phyloP scores from a whole-genome alignment of 92 coral and sea anemone genomes.

The Paramuricea clavata region DNA sequence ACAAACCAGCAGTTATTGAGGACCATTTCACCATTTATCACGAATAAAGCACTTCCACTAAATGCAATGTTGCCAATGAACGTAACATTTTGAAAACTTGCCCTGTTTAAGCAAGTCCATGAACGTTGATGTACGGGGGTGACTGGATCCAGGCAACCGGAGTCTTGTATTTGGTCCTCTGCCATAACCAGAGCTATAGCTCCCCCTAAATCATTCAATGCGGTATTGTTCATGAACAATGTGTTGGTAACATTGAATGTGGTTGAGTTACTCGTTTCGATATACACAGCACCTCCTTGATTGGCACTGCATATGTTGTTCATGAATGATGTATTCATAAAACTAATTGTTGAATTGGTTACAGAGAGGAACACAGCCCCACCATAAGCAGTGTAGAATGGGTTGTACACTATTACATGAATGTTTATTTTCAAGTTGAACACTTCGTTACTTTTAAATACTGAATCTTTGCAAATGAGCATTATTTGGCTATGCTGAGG shows the following conservation, averaged over 20 bases:
- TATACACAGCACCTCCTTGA: slow-evolving; percentile 36
- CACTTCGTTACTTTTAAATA: background rate
- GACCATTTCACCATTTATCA: slow-evolving; percentile 61
- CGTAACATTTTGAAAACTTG: slow-evolving; percentile 47
- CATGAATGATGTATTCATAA: slow-evolving; percentile 8
- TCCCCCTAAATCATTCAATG: slow-evolving; percentile 35
- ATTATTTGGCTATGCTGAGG: background rate
- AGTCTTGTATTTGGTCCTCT: slow-evolving; percentile 20
- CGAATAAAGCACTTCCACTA: slow-evolving; percentile 74
- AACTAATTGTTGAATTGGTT: slow-evolving; percentile 9
- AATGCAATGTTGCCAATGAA: slow-evolving; percentile 72
- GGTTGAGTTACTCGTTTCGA: background rate
- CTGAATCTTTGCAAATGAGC: background rate
- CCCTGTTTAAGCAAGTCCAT: slow-evolving; percentile 60
- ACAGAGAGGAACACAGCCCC: slow-evolving; percentile 25
- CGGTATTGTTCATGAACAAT: slow-evolving; percentile 43
- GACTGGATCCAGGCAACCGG: slow-evolving; percentile 15
- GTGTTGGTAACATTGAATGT: slow-evolving; percentile 17
- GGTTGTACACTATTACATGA: slow-evolving; percentile 1
- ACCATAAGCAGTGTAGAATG: background rate
- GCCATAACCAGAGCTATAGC: slow-evolving; percentile 45
- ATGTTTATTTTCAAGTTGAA: background rate
- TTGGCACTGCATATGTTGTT: slow-evolving; percentile 15
- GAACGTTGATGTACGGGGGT: slow-evolving; percentile 41
- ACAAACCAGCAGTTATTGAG: slow-evolving; percentile 62